phyloP scores from a whole-genome alignment of 1,140 invertebrate species.

The Branchinecta lynchi region DNA sequence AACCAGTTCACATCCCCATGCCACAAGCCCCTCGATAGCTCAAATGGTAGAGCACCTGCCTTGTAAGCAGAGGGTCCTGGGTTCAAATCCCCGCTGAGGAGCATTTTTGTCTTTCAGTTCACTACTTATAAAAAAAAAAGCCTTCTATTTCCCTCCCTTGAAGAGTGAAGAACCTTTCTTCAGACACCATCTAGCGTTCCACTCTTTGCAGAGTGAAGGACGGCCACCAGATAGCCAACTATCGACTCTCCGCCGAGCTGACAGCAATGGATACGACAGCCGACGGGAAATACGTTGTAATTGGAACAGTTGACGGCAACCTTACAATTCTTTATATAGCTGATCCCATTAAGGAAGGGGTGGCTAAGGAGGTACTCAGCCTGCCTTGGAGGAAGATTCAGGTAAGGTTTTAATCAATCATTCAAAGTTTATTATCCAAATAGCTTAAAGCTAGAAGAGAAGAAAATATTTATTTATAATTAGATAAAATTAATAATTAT shows the following conservation, averaged over 20 bases:
- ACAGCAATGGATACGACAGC: conserved; percentile 65
- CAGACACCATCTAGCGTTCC: no score
- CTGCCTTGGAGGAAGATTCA: conserved; percentile 55
- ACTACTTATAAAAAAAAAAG: no score
- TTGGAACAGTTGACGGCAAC: conserved; percentile 85
- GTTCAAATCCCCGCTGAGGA: no score
- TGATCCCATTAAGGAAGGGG: conserved; percentile 50
- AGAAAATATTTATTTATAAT: background rate
- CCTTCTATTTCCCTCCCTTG: no score
- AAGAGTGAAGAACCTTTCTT: no score
- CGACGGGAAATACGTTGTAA: conserved; percentile 61
- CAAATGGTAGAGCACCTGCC: no score
- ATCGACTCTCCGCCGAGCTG: conserved; percentile 75
- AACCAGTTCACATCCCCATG: no score
- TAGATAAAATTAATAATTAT: background rate
- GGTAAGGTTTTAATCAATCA: conserved; percentile 31
- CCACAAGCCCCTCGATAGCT: no score
- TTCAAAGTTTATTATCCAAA: background rate
- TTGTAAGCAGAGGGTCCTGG: no score
- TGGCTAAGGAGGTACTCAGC: conserved; percentile 44
- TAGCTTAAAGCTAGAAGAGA: background rate
- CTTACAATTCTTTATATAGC: conserved; percentile 78
- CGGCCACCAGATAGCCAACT: conserved; percentile 79
- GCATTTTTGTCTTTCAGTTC: no score
- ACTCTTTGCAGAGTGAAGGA: conserved; percentile 48